Base-by-base conservation (phyloP, 2,113 vertebrate species). In the Dipodomys spectabilis region DNA sequence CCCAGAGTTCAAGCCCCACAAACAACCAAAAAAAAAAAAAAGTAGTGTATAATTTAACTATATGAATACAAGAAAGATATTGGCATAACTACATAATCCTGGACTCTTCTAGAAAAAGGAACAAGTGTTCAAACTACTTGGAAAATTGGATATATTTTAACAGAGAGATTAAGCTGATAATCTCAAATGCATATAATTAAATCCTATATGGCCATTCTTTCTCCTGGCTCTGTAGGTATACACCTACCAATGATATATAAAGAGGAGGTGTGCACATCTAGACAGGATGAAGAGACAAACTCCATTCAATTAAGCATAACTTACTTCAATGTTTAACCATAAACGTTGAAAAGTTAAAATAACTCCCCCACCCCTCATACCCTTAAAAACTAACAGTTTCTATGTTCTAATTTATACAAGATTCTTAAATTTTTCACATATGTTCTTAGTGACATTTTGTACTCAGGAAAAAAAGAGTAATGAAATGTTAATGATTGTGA, bases 401-500 rank as follows among this genome's bases (percentile, higher is more conserved):
- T 32, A 65, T 65, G 23, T 74, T 62, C 2, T 62, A 73, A 23
- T 75, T 69, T 64, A 53, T 32, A 74, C 13, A 87, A 82, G 57
- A 57, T 91, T 78, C 62, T 16, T 88, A 88, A 91, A 92, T n/a
- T 84, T 64, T 77, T 83, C 75, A 86, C 67, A 28, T 72, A 77
- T 44, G 23, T 85, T 82, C 72, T 81, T 87, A 75, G 60, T 74
- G 44, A 68, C 67, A 90, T 94, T 92, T 77, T 90, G n/a, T 85
- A 28, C 44, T 80, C 65, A 82, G 30, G 49, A 57, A 57, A 57
- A 57, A 77, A 82, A 5, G 28, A 10, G 32, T 67, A 89, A 71
- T 87, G 84, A 90, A 87, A 96, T 62, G 60, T 71, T 89, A 95
- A 75, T 75, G 53, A 84, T 53, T 83, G n/a, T 39, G 64, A 93